A percentile compares a stretch with the other conserved stretches of the same genome.
Evolutionary conservation across 2,888 invertebrate species (phyloP).

Genomic region (Plagiodera versicolora): DNA sequence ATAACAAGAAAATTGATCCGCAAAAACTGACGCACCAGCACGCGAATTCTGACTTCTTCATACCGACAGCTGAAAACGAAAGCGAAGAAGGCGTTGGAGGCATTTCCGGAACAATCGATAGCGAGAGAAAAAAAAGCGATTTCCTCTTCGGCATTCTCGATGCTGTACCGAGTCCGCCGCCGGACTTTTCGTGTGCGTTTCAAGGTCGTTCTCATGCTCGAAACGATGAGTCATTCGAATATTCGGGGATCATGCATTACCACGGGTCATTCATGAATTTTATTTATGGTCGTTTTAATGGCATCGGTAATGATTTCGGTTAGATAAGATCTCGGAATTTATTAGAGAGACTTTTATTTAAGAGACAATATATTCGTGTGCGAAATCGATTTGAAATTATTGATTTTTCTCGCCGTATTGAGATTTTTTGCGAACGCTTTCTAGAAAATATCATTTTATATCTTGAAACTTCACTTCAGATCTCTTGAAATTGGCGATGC

Average conservation of each 20-base stretch:
- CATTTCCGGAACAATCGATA: constrained; percentile 32
- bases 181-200: constrained; percentile 11
- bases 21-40: neutral
- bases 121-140: constrained; percentile 26
- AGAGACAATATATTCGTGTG: too few relatives aligned
- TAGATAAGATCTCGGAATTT: constrained; percentile 4
- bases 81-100: constrained; percentile 21
- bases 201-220: constrained; percentile 36
- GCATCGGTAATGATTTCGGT: constrained; percentile 1
- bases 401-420: too few relatives aligned
- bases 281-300: constrained; percentile 3
- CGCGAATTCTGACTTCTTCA: neutral
- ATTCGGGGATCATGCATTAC: constrained; percentile 14
- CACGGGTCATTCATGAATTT: neutral
- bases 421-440: too few relatives aligned
- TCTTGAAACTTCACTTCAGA: too few relatives aligned
- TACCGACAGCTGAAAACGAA: constrained; percentile 22
- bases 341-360: too few relatives aligned
- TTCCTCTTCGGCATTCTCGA: constrained; percentile 37
- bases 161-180: constrained; percentile 18
- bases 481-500: too few relatives aligned
- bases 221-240: constrained; percentile 27
- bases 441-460: too few relatives aligned
- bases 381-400: too few relatives aligned
- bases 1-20: neutral